phyloP scores from a whole-genome alignment of 1,140 invertebrate genomes.

The Drosophila truncata region DNA sequence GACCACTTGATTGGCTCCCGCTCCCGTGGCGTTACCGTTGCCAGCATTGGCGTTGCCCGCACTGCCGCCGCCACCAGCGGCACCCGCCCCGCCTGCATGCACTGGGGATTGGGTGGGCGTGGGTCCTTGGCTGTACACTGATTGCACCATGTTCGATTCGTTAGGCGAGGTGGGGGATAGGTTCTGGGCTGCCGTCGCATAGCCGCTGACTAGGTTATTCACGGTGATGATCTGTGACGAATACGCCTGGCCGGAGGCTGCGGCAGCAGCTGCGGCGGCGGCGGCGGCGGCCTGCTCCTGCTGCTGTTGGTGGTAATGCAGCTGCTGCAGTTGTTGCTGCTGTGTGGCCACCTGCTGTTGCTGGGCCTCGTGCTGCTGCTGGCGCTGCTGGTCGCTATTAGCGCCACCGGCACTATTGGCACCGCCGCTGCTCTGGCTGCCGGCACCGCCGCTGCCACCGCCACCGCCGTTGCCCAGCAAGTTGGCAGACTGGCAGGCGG shows the following conservation, averaged over 20 bases:
- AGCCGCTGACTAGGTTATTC: conserved; percentile 81
- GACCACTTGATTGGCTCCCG: conserved; percentile 85
- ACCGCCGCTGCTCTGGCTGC: conserved; percentile 82
- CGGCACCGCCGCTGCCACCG: conserved; percentile 78
- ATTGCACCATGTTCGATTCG: conserved; percentile 84
- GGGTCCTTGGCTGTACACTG: conserved; percentile 84
- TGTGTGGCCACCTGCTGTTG: conserved; percentile 70
- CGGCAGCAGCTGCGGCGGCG: conserved; percentile 26
- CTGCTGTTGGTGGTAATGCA: conserved; percentile 71
- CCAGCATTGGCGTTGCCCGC: conserved; percentile 51
- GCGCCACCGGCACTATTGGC: conserved; percentile 64
- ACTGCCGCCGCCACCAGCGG: conserved; percentile 29
- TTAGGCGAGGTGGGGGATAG: conserved; percentile 84
- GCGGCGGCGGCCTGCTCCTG: conserved; percentile 68
- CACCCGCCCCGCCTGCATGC: conserved; percentile 61
- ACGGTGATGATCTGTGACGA: conserved; percentile 85
- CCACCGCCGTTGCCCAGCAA: conserved; percentile 86
- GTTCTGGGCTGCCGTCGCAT: conserved; percentile 81
- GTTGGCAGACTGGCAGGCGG: conserved; percentile 87
- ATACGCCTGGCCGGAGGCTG: conserved; percentile 71
- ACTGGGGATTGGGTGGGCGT: conserved; percentile 84
- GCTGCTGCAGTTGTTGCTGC: conserved; percentile 81
- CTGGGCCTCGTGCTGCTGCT: conserved; percentile 73
- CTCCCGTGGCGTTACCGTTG: conserved; percentile 55
- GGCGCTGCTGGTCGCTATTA: conserved; percentile 54